Evolutionary conservation across 2,113 vertebrate species (phyloP), one percentile per base, ranked within the genome.

Genomic region (Albula glossodonta): DNA sequence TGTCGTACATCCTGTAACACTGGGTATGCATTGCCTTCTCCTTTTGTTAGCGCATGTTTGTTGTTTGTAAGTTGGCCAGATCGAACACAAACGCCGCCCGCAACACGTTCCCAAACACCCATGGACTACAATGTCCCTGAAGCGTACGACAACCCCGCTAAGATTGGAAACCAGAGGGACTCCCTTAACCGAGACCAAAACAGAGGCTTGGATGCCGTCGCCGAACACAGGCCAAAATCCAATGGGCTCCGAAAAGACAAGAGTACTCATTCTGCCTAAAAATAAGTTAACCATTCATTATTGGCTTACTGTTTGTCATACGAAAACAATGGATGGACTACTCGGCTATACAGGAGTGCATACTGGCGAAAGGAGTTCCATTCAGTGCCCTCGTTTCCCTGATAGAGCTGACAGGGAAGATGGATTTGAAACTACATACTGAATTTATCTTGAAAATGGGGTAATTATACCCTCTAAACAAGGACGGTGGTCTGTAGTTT

Each of bases 401-500:
- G 95, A 95, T 94, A 92, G 93, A 94, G 93, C 92, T 96, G 96
- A 96, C 97, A 97, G 94, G 89, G 84, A 92, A 97, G 96, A 97
- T 97, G 96, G 96, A 97, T 97, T 95, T 95, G 94, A 96, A 94
- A 95, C 92, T 90, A 94, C 93, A 94, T 92, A 95, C 93, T 92
- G 96, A 96, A 97, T 97, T 97, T 97, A 97, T 97, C 96, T 97
- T 96, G 95, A 95, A 97, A 97, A 97, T 97, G 93, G 94, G 96
- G 96, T 96, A 96, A 97, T 97, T 97, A 97, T 94, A 93, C 94
- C 94, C 90, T 95, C 95, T 95, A 95, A 95, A 96, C 95, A 93
- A 94, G 93, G 94, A 92, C 94, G 95, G 95, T 96, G 97, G 96
- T 95, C 95, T 96, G 95, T 91, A 93, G 93, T 96, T 94, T 94